Evolutionary conservation across 2,797 vertebrate species (phyloP).

Genomic region (Monodelphis domestica): DNA sequence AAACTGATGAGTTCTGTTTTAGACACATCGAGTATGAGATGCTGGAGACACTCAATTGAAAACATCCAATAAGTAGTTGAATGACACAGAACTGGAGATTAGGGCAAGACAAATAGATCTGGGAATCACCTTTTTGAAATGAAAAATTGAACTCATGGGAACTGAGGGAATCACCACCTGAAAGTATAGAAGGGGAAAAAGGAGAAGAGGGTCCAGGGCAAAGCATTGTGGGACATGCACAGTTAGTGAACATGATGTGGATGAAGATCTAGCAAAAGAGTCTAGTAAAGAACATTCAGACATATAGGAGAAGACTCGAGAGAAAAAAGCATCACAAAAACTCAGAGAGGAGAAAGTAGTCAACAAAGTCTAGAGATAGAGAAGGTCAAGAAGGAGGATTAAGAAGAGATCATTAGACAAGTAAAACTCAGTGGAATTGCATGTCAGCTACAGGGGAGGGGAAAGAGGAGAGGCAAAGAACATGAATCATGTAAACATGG

Average conservation of each 20-base stretch:
- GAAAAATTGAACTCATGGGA: background rate
- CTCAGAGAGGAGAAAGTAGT: background rate
- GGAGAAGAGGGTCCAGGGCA: background rate
- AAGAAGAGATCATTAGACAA: background rate
- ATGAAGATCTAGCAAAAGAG: background rate
- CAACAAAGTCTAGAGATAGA: background rate
- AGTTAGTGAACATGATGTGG: background rate
- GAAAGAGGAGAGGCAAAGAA: no score
- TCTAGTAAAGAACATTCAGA: background rate
- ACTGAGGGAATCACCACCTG: background rate
- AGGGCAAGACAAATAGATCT: background rate
- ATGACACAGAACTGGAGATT: background rate
- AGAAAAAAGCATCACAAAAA: background rate
- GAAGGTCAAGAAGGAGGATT: background rate
- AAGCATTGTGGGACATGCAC: background rate
- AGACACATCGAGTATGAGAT: background rate
- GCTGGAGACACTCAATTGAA: background rate
- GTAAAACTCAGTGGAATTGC: no score
- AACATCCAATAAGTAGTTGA: background rate
- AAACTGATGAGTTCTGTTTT: background rate
- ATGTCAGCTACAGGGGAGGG: no score
- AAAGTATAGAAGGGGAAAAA: background rate
- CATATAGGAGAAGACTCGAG: background rate
- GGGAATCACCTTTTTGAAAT: no score
- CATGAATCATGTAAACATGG: no score